Evolutionary conservation across 2,797 vertebrate genomes (phyloP), one percentile per base, ranked within the genome.

Genomic region (Urocyon cinereoargenteus): DNA sequence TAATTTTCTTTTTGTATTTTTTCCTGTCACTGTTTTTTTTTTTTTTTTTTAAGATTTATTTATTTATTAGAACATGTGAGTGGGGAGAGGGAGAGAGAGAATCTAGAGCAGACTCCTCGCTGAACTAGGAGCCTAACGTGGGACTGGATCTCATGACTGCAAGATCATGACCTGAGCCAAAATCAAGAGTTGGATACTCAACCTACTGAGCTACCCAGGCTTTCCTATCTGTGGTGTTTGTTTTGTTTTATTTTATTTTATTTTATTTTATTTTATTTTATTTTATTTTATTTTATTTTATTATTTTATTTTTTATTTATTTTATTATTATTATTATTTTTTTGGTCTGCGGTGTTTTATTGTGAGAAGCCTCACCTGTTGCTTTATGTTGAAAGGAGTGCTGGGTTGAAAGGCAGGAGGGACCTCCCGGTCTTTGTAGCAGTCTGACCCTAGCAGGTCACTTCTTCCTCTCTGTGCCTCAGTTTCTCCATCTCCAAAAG

Each of bases 1-100:
- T 95, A 26, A 61, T 94, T 91, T 83, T 40, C 94, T 91, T 1
- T 77, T 86, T 83, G 2, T 81, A 6, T 90, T 85, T 91, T 59
- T 24, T 12, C 51, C 59, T 61, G 19, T 15, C 40, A 6, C 15
- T 66, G 64, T 16, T 66, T 66, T n/a, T 15, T 31, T 31, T 31
- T 31, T 64, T 16, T 64, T 66, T n/a, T 66, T n/a, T 66, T 1
- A 68, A 68, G 66, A 68, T 34, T 68, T 34, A 68, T 68, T 68
- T 68, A 10, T 68, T 68, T 68, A 3, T 34, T 9, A n/a, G 31
- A 7, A 66, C 16, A 66, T 8, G 3, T 66, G 31, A 34, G n/a
- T 5, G 14, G 66, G 66, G 66, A 68, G 66, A 34, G n/a, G 7
- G 57, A 22, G 64, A 34, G 64, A 34, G 64, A 68, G 31, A 34